These are phyloP conservation scores for Megaptera novaeangliae DNA, from an alignment of 2,113 vertebrate genomes.

Conservation along the genomic window DNA sequence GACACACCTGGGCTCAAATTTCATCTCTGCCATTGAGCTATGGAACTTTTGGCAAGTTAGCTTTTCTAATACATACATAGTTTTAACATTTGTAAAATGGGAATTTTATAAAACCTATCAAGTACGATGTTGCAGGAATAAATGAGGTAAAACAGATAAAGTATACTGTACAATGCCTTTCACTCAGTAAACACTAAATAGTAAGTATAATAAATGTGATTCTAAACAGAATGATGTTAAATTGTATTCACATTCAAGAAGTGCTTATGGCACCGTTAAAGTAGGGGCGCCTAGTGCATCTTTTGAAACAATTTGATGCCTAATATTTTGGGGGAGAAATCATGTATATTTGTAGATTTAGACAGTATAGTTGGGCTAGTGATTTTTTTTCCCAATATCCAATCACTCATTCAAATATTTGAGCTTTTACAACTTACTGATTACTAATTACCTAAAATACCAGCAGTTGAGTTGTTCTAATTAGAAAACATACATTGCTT, in stretches of 20 bases:
- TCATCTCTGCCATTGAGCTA: background rate
- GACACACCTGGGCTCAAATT: background rate
- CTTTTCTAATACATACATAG: background rate
- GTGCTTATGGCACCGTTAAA: background rate
- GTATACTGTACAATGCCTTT: background rate
- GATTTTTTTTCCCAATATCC: background rate
- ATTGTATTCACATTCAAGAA: background rate
- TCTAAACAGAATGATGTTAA: slow-evolving; percentile 6
- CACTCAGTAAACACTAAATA: background rate
- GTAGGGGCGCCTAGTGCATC: background rate
- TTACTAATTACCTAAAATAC: background rate
- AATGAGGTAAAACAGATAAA: background rate
- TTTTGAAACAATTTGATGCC: background rate
- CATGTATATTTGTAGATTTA: background rate
- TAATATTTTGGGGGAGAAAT: background rate
- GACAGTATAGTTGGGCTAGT: background rate
- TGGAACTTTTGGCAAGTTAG: background rate
- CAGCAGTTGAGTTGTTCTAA: background rate
- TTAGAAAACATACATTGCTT: background rate
- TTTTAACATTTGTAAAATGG: background rate
- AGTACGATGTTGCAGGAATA: background rate
- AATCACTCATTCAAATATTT: background rate
- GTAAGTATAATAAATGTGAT: background rate
- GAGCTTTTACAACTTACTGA: background rate
- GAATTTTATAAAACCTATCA: background rate